phyloP scores from a whole-genome alignment of 2,797 vertebrate genomes.

The Benthosema pterotum region DNA sequence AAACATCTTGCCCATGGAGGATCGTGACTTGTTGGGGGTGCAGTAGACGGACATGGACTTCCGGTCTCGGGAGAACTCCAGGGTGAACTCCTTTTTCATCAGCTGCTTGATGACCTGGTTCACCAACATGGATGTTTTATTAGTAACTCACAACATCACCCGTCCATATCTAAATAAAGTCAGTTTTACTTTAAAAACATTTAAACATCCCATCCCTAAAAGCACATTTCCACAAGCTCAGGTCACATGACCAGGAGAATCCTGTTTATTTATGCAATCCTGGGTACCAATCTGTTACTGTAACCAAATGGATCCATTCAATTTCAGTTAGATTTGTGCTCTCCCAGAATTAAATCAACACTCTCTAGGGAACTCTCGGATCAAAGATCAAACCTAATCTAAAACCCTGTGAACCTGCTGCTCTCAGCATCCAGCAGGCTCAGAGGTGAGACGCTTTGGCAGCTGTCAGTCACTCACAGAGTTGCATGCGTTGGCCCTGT shows the following conservation, averaged over 20 bases:
- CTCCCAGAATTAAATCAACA: too few relatives aligned
- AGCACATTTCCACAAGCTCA: too few relatives aligned
- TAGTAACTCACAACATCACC: too few relatives aligned
- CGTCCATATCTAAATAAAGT: too few relatives aligned
- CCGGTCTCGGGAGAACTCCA: conserved; percentile 96
- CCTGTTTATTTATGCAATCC: too few relatives aligned
- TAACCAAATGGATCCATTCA: too few relatives aligned
- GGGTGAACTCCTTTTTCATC: conserved; percentile 97
- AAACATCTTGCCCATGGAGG: conserved; percentile 94
- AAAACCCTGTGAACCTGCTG: conserved; percentile 23
- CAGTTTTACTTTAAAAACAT: too few relatives aligned
- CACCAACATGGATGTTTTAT: conserved; percentile 1
- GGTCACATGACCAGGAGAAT: too few relatives aligned
- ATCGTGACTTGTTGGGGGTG: conserved; percentile 90
- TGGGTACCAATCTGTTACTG: too few relatives aligned
- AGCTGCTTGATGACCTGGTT: conserved; percentile 95
- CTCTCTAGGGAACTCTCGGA: too few relatives aligned
- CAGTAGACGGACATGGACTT: conserved; percentile 99
- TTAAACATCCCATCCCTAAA: too few relatives aligned
- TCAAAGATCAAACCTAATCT: not conserved
- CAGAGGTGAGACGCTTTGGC: conserved; percentile 9
- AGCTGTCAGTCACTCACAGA: conserved; percentile 86
- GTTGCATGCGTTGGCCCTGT: conserved; percentile 95
- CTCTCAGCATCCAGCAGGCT: conserved; percentile 5
- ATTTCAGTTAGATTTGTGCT: too few relatives aligned